Evolutionary conservation across 2,888 invertebrate species (phyloP), one percentile per base, ranked within the genome.

Genomic region (Drosophila tripunctata): DNA sequence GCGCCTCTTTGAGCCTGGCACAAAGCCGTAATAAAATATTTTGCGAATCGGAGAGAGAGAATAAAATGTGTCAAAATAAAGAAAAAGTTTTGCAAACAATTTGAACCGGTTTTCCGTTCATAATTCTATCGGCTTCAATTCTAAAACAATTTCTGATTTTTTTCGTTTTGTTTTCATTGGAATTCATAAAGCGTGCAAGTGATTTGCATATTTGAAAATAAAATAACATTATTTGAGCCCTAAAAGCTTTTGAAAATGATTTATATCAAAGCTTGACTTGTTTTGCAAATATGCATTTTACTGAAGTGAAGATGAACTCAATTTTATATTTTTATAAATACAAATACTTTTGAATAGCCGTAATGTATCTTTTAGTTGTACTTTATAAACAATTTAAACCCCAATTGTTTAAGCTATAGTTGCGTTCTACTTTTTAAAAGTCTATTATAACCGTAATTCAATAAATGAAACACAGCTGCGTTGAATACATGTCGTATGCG

Each of bases 1-100:
- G 63, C 67, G 38, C 54, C 62, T 47, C 41, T 74, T 80, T 75
- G 69, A 61, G 64, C 66, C 67, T 73, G 78, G 78, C 57, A 76
- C 69, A 54, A 60, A 40, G 6, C 15, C 15, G n/a, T 40, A 56
- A 15, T 15, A 44, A 4, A 8, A 3, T n/a, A 19, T 38, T 27
- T 27, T 7, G 8, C 27, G 8, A 12, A 22, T 38, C 45, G 27
- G 14, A 54, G 10, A 35, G 30, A n/a, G 17, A 24, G 21, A 27
- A 4, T n/a, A 31, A 31, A 31, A 31, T 31, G n/a, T 44, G 21
- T 14, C 51, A 27, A 50, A 15, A 17, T 10, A n/a, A 12, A 36
- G 8, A 7, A 38, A 12, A 19, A 12, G 6, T 27, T 52, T 24
- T 27, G 27, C 27, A 10, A n/a, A 27, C 27, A 27, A 27, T 27